Base-by-base conservation (phyloP, 1,140 invertebrate species). In the Mamestra configurata region DNA sequence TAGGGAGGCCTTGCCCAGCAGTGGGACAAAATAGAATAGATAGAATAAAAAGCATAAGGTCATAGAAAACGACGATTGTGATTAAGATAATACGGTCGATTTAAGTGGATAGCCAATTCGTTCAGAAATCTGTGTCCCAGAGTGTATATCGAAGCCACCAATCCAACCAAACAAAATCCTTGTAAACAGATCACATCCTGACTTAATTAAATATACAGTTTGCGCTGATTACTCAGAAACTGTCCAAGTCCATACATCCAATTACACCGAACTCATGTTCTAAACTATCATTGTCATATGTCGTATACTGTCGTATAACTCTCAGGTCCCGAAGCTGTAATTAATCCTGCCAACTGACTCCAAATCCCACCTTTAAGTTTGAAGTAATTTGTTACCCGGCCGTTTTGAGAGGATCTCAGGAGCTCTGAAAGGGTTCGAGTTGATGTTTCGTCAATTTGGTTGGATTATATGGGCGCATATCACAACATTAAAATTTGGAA, bases 361-460 rank as follows among this genome's bases (percentile, higher is more conserved):
- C 66, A 70, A 70, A 70, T 70, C 40, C 64, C 5, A 68, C 22
- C 66, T 70, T 66, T 70, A 70, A 68, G 24, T 70, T n/a, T n/a
- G 22, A 46, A 49, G 11, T 70, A 70, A 46, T 70, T 70, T 70
- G 66, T 70, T 22, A 46, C 40, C 66, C 66, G 66, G 13, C 66
- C 22, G 5, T 18, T 70, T 70, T 49, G 24, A 20, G 66, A 70
- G 40, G 40, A 0, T 18, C 66, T 27, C 37, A 1, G 40, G 20
- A 46, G 66, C 66, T 46, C 27, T 49, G 18, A 20, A 40, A 7
- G 8, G 18, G 59, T 37, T 40, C 1, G 35, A 18, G 31, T 31
- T n/a, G 5, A 46, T 24, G 66, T 37, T 11, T 8, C 0, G 11
- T n/a, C 40, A 49, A 70, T 70, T 70, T 49, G 37, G 40, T 70